A percentile compares a stretch with the other conserved stretches of the same genome.
These are phyloP conservation scores for Meloidogyne exigua DNA, from an alignment of 1,140 invertebrate species.

Conservation along the genomic window DNA sequence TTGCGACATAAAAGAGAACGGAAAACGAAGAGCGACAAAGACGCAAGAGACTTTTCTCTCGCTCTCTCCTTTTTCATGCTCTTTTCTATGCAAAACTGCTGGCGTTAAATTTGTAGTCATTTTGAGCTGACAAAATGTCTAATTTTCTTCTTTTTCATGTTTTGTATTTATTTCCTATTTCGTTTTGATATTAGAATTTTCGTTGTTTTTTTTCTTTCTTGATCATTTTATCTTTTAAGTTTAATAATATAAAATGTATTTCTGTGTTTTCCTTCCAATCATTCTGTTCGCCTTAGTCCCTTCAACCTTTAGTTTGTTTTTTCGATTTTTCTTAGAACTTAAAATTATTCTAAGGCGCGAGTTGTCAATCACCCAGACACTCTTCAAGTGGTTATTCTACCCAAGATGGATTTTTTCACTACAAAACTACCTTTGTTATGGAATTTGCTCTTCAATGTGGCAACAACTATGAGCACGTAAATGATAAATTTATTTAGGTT, in stretches of 20 bases:
- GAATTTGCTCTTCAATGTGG: conserved; percentile 64
- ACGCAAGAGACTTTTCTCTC: too few relatives aligned
- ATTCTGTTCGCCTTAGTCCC: neutral
- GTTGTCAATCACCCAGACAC: conserved; percentile 65
- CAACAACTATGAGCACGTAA: conserved; percentile 42
- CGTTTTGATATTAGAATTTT: too few relatives aligned
- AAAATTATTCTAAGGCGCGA: conserved; percentile 59
- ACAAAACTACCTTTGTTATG: conserved; percentile 65
- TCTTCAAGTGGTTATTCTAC: conserved; percentile 65
- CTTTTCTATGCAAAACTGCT: too few relatives aligned
- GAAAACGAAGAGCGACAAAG: too few relatives aligned
- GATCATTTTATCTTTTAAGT: too few relatives aligned
- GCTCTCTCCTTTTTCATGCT: too few relatives aligned
- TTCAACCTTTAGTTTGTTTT: conserved; percentile 6
- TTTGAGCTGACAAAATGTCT: too few relatives aligned
- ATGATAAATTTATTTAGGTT: neutral
- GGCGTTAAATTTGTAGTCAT: too few relatives aligned
- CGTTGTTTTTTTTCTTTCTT: too few relatives aligned
- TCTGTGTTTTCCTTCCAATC: neutral
- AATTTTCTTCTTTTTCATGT: too few relatives aligned
- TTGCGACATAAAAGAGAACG: too few relatives aligned
- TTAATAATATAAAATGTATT: neutral
- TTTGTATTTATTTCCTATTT: too few relatives aligned
- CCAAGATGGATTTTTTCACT: conserved; percentile 65
- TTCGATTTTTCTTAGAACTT: conserved; percentile 12